Conservation (phyloP, 35 echinoderm and acorn worm species). For the Heliocidaris erythrogramma region DNA sequence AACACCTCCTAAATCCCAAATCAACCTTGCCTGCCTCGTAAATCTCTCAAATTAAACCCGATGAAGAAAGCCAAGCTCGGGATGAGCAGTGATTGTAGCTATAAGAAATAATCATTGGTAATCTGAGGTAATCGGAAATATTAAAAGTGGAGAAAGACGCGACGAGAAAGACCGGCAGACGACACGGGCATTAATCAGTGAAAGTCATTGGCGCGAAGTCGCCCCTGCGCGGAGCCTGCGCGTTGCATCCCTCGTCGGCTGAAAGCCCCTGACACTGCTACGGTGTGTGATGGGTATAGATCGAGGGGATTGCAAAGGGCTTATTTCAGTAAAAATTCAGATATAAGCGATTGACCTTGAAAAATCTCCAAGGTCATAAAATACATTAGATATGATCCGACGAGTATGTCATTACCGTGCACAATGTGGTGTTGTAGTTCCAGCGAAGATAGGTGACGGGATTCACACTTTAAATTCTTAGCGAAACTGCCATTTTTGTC, state of each 20-base stretch:
- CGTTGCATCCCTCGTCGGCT: background rate
- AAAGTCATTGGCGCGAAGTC: background rate
- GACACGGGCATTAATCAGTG: background rate
- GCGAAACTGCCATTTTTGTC: background rate
- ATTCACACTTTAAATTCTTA: constrained; percentile 6
- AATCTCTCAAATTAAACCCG: constrained; percentile 21
- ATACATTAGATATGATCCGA: constrained; percentile 42
- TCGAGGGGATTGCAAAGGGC: background rate
- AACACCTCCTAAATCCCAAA: constrained; percentile 45
- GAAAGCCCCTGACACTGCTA: background rate
- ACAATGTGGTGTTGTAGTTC: constrained; percentile 28
- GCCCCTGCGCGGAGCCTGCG: background rate
- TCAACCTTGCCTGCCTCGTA: constrained; percentile 12
- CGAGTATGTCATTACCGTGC: constrained; percentile 14
- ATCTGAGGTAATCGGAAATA: constrained; percentile 34
- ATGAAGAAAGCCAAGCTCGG: background rate
- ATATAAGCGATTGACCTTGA: constrained; percentile 15
- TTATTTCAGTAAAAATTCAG: background rate
- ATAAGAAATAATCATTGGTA: constrained; percentile 24
- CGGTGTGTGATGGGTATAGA: background rate
- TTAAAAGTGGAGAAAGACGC: constrained; percentile 50
- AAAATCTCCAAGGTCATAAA: background rate
- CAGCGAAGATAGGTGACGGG: background rate
- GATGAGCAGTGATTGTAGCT: constrained; percentile 26
- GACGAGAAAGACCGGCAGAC: background rate